These are phyloP conservation scores for Neolamprologus toae DNA, from an alignment of 2,113 vertebrate species.

Conservation along the genomic window DNA sequence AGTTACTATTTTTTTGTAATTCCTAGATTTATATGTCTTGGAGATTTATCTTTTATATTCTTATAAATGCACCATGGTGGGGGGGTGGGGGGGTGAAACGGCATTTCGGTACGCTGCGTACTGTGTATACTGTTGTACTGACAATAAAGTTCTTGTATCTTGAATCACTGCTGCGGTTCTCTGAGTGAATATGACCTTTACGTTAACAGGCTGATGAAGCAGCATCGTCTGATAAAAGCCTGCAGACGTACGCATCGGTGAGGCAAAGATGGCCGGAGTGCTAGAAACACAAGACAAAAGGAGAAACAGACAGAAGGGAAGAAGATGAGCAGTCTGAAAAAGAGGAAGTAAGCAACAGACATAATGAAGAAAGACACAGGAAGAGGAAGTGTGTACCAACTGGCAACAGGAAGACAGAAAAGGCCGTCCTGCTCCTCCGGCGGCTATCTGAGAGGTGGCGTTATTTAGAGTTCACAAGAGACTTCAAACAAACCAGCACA, in stretches of 20 bases:
- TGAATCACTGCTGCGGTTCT: neutral
- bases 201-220: neutral
- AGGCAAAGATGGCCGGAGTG: neutral
- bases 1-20: neutral
- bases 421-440: neutral
- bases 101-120: neutral
- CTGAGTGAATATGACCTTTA: neutral
- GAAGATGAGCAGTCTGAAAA: conserved; percentile 26
- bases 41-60: neutral
- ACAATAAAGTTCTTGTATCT: neutral
- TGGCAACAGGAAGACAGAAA: conserved; percentile 7
- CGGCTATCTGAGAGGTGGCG: neutral
- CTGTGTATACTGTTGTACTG: neutral
- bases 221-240: neutral
- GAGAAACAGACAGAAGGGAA: neutral
- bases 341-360: conserved; percentile 67
- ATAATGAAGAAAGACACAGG: conserved; percentile 56
- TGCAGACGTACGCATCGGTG: neutral
- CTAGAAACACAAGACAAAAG: neutral
- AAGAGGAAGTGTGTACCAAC: conserved; percentile 52
- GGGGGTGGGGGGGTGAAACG: neutral
- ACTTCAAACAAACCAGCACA: neutral
- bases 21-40: neutral
- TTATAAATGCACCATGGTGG: neutral
- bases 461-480: neutral